Conservation (phyloP, 2,797 vertebrate genomes). For the Furcifer pardalis region DNA sequence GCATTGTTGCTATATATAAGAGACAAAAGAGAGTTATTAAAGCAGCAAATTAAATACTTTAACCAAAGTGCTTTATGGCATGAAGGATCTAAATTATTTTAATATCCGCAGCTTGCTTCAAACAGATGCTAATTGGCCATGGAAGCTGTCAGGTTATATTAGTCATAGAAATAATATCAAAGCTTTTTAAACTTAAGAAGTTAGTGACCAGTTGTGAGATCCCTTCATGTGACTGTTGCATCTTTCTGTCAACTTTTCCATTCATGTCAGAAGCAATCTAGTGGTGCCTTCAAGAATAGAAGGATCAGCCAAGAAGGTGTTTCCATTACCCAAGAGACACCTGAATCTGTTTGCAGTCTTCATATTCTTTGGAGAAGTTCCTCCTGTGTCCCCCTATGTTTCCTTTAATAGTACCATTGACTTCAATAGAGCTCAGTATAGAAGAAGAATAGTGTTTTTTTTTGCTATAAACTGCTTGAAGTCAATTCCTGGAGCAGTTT, state of each 20-base stretch:
- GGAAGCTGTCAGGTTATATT: neutral
- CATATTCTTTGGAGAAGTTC: neutral
- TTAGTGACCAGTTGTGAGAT: neutral
- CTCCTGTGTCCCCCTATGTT: neutral
- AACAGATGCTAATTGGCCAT: conserved; percentile 9
- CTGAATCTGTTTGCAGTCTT: too few relatives aligned
- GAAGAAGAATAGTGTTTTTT: conserved; percentile 52
- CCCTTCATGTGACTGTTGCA: conserved; percentile 15
- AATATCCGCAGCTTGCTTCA: neutral
- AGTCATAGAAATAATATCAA: conserved; percentile 34
- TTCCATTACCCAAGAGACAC: too few relatives aligned
- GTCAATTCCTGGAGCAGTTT: neutral
- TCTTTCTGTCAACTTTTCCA: neutral
- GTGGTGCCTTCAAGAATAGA: too few relatives aligned
- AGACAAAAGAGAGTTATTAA: conserved; percentile 25
- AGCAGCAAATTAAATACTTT: conserved; percentile 7
- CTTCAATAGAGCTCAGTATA: conserved; percentile 24
- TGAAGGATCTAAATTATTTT: conserved; percentile 33
- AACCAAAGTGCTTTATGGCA: conserved; percentile 6
- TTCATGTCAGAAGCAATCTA: too few relatives aligned
- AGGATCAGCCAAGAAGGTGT: too few relatives aligned
- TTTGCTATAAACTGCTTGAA: conserved; percentile 34
- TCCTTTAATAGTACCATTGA: conserved; percentile 38
- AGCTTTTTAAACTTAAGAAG: conserved; percentile 20
- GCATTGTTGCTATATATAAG: neutral